Percentiles rank a stretch among this genome's conserved stretches.
phyloP scores from a whole-genome alignment of 1,140 invertebrate genomes.

The Lepidotrigona ventralis region DNA sequence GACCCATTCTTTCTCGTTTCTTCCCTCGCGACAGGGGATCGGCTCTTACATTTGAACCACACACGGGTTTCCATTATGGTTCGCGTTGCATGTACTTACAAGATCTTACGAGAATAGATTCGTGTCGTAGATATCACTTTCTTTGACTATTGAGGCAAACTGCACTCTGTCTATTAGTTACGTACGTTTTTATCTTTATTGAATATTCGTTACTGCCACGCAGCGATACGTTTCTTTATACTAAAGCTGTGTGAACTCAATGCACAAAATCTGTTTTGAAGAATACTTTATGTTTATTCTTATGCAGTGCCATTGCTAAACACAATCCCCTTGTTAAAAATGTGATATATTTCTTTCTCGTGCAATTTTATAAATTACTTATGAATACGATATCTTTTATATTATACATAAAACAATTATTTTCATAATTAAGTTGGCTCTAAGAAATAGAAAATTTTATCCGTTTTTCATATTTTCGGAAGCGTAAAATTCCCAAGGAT shows the following conservation, averaged over 20 bases:
- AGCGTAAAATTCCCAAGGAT: too few species aligned
- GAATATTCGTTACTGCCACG: background rate
- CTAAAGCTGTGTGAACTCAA: background rate
- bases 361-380: too few species aligned
- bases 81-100: background rate
- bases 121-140: background rate
- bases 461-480: too few species aligned
- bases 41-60: background rate
- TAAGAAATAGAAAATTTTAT: too few species aligned
- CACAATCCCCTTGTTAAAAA: too few species aligned
- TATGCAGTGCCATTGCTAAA: too few species aligned
- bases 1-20: conserved; percentile 1
- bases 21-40: conserved; percentile 26
- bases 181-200: background rate
- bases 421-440: too few species aligned
- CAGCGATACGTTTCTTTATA: background rate
- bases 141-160: background rate
- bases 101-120: background rate
- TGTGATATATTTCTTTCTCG: too few species aligned
- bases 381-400: too few species aligned
- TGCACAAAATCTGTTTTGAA: too few species aligned
- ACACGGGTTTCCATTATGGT: background rate
- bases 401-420: too few species aligned
- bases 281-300: too few species aligned
- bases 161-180: background rate